phyloP scores from a whole-genome alignment of 2,888 invertebrate genomes.

The Halictus quadricinctus region DNA sequence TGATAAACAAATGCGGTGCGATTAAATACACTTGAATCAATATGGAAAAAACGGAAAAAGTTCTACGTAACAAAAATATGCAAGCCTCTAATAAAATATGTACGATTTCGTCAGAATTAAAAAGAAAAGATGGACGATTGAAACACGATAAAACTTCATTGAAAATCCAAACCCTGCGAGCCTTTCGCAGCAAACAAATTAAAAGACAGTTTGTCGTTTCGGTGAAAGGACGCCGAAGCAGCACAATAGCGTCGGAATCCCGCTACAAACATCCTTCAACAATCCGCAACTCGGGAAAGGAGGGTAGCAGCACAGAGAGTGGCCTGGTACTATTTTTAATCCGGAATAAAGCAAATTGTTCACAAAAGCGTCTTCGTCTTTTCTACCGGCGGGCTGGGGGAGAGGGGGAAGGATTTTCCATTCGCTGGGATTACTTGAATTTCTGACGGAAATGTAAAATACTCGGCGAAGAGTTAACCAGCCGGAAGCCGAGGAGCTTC shows the following conservation, averaged over 20 bases:
- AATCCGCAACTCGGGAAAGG: background rate
- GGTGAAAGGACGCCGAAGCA: background rate
- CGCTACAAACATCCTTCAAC: constrained; percentile 1
- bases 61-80: no score
- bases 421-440: constrained; percentile 17
- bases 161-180: background rate
- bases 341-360: background rate
- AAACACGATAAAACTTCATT: background rate
- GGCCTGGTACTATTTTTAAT: background rate
- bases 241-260: background rate
- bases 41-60: background rate
- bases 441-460: constrained; percentile 29
- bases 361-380: constrained; percentile 1
- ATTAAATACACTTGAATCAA: background rate
- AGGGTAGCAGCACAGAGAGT: background rate
- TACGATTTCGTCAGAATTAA: no score
- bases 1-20: background rate
- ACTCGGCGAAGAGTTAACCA: constrained; percentile 17
- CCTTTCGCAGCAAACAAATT: background rate
- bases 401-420: background rate
- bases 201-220: background rate
- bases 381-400: background rate
- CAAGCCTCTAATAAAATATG: no score
- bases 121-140: background rate
- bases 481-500: background rate